Conservation (phyloP, 2,113 vertebrate species). For the Saguinus midas region DNA sequence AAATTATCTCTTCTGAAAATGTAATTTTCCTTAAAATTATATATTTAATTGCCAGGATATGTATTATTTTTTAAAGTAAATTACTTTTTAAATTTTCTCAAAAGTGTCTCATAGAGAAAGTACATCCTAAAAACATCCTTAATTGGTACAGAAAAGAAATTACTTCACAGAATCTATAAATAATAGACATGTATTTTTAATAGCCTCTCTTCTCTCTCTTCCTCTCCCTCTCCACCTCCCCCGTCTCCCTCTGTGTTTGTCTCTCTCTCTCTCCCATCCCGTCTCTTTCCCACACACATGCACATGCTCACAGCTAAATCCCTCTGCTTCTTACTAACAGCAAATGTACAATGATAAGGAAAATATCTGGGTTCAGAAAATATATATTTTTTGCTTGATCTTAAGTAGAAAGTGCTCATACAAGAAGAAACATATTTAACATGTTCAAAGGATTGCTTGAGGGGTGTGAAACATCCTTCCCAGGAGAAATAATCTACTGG, state of each 20-base stretch:
- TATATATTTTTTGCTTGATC: neutral
- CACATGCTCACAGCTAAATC: neutral
- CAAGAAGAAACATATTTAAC: constrained; percentile 18
- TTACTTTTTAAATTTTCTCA: neutral
- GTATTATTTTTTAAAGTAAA: neutral
- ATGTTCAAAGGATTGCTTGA: neutral
- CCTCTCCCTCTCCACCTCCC: rapidly evolving
- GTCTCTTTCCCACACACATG: neutral
- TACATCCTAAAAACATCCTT: neutral
- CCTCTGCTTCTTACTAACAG: neutral
- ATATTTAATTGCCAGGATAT: neutral
- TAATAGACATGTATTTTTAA: neutral
- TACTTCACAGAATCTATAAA: neutral
- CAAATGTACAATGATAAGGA: neutral
- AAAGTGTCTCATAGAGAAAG: neutral
- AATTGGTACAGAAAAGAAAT: neutral
- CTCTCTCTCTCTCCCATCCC: neutral
- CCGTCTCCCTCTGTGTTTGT: neutral
- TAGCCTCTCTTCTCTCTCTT: neutral
- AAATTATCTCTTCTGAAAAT: neutral
- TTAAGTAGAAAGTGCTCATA: constrained; percentile 60
- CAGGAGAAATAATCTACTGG: constrained; percentile 44
- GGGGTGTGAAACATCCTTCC: constrained; percentile 16
- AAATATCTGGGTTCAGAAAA: constrained; percentile 26
- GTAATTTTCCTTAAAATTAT: neutral